A percentile compares a stretch with the other conserved stretches of the same genome.
These are phyloP conservation scores for Diplogasteroides magnus DNA, from an alignment of 1,140 invertebrate species.

Conservation along the genomic window DNA sequence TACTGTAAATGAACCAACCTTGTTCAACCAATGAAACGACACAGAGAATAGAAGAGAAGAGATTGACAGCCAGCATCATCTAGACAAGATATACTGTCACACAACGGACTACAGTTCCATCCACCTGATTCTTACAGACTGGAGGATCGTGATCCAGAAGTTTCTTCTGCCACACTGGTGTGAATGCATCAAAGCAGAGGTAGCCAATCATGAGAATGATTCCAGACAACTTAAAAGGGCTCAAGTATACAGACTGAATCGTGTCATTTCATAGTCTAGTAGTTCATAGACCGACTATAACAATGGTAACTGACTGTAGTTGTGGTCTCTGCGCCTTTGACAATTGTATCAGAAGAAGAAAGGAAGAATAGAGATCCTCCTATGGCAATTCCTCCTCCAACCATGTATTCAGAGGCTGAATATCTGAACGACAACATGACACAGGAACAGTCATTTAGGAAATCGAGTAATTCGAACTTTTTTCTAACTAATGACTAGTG, in stretches of 20 bases:
- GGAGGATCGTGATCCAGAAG: conserved; percentile 74
- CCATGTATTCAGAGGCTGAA: conserved; percentile 84
- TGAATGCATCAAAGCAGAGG: conserved; percentile 93
- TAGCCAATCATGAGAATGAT: conserved; percentile 79
- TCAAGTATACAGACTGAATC: not conserved
- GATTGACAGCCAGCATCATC: conserved; percentile 96
- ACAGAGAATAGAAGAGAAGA: conserved; percentile 87
- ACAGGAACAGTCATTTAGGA: too few species aligned
- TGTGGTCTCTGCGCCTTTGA: not conserved
- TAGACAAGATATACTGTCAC: conserved; percentile 64
- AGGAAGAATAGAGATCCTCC: conserved; percentile 79
- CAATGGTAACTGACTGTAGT: not conserved
- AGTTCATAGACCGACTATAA: conserved; percentile 32
- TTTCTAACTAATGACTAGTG: too few species aligned
- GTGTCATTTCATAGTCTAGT: conserved; percentile 18
- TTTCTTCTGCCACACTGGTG: conserved; percentile 91
- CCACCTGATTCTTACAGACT: conserved; percentile 42
- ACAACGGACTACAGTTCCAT: not conserved
- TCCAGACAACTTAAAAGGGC: conserved; percentile 64
- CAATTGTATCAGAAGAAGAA: conserved; percentile 12
- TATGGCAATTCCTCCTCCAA: conserved; percentile 78
- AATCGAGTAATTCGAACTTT: too few species aligned
- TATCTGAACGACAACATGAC: conserved; percentile 63
- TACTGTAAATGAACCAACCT: conserved; percentile 17
- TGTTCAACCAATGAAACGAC: conserved; percentile 79